Evolutionary conservation across 1,140 invertebrate species (phyloP), one percentile per base, ranked within the genome.

Genomic region (Hirudo medicinalis): DNA sequence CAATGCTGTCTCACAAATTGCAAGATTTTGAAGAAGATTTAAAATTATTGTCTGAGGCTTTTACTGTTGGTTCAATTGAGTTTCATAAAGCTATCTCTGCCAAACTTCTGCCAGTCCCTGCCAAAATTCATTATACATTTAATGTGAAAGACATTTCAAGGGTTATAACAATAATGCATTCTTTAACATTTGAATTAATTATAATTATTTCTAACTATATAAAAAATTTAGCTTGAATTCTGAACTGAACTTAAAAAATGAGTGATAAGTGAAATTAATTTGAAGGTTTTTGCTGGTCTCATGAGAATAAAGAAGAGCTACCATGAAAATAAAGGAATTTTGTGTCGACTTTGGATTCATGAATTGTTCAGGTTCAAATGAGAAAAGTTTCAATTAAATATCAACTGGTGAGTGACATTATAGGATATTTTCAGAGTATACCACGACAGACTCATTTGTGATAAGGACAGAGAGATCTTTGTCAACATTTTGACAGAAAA

Each of bases 41-140:
- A 15, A 90, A 90, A 78, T 82, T 85, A 66, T 75, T 83, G 74
- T 85, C 83, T 2, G 82, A 85, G 63, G 80, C 84, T 6, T 82
- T 88, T 71, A 88, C 86, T 11, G 76, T 82, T 69, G 87, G 88
- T 4, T 90, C 89, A 0, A 86, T 92, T 73, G 86, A 88, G 74
- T 81, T 91, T 74, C 92, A 91, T 77, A 85, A 88, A 76, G 84
- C 84, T 71, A 87, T 91, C 0, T 82, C 86, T 3, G 78, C 78
- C 3, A 88, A 87, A 77, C 87, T 92, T 84, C 78, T 92, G 60
- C 91, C 91, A 1, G 92, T 90, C 3, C 91, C 91, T 0, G 86
- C 87, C 53, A 92, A 92, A 79, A 91, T 91, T 76, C 91, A 94
- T 80, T 94, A 92, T 76, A 80, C 91, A 20, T 92, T 92, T 81